phyloP scores from a whole-genome alignment of 2,113 vertebrate species.

The Hyla sarda region DNA sequence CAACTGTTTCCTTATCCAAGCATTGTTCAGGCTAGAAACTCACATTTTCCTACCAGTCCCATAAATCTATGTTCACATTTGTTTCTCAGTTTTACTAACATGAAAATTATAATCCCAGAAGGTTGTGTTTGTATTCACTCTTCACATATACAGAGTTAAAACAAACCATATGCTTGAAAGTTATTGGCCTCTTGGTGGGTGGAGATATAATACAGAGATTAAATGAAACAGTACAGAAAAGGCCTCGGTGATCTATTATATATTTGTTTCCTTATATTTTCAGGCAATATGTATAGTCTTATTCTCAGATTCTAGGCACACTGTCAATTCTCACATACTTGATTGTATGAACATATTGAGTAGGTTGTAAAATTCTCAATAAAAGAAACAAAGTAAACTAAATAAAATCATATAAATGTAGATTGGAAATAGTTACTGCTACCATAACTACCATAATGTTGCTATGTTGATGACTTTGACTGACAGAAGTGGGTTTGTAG shows the following conservation, averaged over 20 bases:
- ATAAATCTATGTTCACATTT: constrained; percentile 38
- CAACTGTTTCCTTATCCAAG: not conserved
- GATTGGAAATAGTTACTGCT: not conserved
- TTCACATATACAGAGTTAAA: constrained; percentile 33
- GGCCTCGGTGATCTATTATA: not conserved
- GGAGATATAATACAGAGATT: not conserved
- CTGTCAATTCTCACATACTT: constrained; percentile 4
- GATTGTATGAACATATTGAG: not conserved
- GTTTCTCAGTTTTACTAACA: constrained; percentile 35
- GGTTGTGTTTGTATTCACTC: constrained; percentile 24
- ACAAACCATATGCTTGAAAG: constrained; percentile 37
- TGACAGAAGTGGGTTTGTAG: not conserved
- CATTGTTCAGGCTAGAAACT: not conserved
- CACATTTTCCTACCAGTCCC: constrained; percentile 16
- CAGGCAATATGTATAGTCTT: not conserved
- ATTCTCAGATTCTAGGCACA: not conserved
- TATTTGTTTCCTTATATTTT: constrained; percentile 31
- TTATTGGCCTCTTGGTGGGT: not conserved
- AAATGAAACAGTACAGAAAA: not conserved
- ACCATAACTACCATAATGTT: not conserved
- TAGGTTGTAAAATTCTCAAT: constrained; percentile 6
- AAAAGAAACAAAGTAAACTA: not conserved
- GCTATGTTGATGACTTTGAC: not conserved
- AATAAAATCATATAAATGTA: not conserved
- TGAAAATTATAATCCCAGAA: constrained; percentile 28